These are phyloP conservation scores for Meganola albula DNA, from an alignment of 2,888 invertebrate genomes.

Conservation along the genomic window DNA sequence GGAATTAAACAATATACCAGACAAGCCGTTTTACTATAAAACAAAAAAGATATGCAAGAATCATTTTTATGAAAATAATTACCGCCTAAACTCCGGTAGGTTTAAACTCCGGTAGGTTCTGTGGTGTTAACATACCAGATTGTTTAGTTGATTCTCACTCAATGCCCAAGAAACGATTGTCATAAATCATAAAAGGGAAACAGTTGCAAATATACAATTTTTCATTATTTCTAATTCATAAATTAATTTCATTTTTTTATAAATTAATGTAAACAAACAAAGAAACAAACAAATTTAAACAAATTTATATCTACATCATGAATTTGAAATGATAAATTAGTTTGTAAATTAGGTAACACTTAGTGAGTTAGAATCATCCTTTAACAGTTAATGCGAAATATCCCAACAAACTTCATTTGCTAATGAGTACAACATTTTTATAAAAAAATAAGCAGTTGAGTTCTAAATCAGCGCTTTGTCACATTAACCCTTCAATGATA, in stretches of 20 bases:
- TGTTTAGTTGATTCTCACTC: slow-evolving; percentile 20
- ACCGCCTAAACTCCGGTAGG: slow-evolving; percentile 10
- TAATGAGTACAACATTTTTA: not conserved
- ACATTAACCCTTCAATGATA: slow-evolving; percentile 13
- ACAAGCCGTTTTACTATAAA: not conserved
- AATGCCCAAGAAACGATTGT: slow-evolving; percentile 14
- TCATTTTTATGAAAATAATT: slow-evolving; percentile 16
- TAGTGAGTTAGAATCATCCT: too few species aligned
- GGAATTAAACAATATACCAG: slow-evolving; percentile 7
- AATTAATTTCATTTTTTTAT: too few species aligned
- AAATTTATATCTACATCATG: not conserved
- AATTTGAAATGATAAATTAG: not conserved
- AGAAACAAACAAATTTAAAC: not conserved
- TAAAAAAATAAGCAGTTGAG: slow-evolving; percentile 7
- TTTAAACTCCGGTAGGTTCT: slow-evolving; percentile 19
- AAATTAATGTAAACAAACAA: not conserved
- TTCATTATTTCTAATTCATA: slow-evolving; percentile 1
- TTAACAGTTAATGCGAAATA: not conserved
- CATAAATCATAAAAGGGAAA: slow-evolving; percentile 2
- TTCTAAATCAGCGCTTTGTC: slow-evolving; percentile 14
- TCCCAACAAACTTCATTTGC: too few species aligned
- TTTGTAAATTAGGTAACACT: not conserved
- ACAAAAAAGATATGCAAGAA: slow-evolving; percentile 15
- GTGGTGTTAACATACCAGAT: slow-evolving; percentile 1
- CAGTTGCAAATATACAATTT: not conserved